phyloP scores from a whole-genome alignment of 1,140 invertebrate genomes.

The Protaetia brevitarsis region DNA sequence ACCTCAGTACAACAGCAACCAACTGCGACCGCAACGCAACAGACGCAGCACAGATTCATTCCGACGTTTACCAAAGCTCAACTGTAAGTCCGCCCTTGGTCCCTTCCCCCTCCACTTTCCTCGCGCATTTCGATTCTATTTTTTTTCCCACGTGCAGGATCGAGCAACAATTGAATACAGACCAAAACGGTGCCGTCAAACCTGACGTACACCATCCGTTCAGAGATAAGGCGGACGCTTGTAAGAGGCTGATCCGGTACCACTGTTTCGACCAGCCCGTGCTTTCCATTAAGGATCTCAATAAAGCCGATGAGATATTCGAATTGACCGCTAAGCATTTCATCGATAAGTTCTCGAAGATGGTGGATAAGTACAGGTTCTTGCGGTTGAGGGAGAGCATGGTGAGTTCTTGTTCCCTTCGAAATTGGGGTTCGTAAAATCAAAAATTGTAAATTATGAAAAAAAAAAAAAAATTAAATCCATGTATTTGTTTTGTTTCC shows the following conservation, averaged over 20 bases:
- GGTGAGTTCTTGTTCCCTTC: conserved; percentile 51
- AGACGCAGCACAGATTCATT: conserved; percentile 28
- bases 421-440: background rate
- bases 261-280: conserved; percentile 75
- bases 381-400: conserved; percentile 80
- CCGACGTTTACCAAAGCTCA: conserved; percentile 31
- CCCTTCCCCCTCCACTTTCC: background rate
- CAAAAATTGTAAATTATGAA: no score
- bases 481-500: no score
- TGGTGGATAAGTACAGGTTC: conserved; percentile 77
- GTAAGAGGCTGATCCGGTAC: conserved; percentile 74
- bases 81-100: conserved; percentile 30
- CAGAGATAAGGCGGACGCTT: conserved; percentile 69
- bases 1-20: conserved; percentile 10
- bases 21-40: background rate
- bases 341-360: conserved; percentile 68
- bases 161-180: conserved; percentile 72
- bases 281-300: conserved; percentile 62
- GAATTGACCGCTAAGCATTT: conserved; percentile 70
- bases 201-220: conserved; percentile 79
- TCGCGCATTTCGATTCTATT: background rate
- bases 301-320: conserved; percentile 75
- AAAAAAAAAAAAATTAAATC: no score
- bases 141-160: conserved; percentile 53
- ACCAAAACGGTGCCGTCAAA: conserved; percentile 73